Evolutionary conservation across 2,888 invertebrate species (phyloP).

Genomic region (Macrosoma leucophasiata): DNA sequence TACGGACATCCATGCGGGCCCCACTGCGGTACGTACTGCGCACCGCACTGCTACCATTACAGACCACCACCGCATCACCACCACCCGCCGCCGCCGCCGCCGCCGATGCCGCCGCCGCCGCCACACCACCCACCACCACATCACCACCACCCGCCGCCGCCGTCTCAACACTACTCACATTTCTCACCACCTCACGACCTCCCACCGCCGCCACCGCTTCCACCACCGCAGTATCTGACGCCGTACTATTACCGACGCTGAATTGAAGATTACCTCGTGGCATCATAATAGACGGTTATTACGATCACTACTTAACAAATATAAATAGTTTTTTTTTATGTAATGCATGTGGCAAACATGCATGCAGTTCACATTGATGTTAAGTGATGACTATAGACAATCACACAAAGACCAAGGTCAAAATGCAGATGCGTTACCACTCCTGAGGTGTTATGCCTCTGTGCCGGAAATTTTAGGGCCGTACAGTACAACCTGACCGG

Average conservation of each 20-base stretch:
- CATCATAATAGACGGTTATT: too few species aligned
- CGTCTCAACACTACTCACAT: constrained; percentile 16
- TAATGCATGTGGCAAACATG: too few species aligned
- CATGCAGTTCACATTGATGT: too few species aligned
- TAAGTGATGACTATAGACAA: too few species aligned
- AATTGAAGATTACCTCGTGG: too few species aligned
- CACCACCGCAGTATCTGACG: constrained; percentile 24
- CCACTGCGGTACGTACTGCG: constrained; percentile 43
- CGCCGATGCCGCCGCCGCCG: constrained; percentile 23
- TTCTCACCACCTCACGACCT: constrained; percentile 24
- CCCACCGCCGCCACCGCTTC: constrained; percentile 21
- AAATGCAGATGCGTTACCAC: too few species aligned
- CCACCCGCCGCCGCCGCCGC: constrained; percentile 26
- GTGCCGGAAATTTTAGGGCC: too few species aligned
- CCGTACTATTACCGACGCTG: constrained; percentile 14
- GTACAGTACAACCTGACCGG: too few species aligned
- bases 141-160: constrained; percentile 12
- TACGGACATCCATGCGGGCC: constrained; percentile 50
- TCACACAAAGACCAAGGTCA: too few species aligned
- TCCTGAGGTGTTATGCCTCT: too few species aligned
- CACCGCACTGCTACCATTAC: constrained; percentile 44
- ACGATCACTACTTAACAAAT: too few species aligned
- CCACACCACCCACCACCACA: constrained; percentile 24
- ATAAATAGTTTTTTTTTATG: too few species aligned
- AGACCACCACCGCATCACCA: constrained; percentile 21